Conservation (phyloP, 64 coral and sea anemone genomes). For the Pachyseris speciosa region DNA sequence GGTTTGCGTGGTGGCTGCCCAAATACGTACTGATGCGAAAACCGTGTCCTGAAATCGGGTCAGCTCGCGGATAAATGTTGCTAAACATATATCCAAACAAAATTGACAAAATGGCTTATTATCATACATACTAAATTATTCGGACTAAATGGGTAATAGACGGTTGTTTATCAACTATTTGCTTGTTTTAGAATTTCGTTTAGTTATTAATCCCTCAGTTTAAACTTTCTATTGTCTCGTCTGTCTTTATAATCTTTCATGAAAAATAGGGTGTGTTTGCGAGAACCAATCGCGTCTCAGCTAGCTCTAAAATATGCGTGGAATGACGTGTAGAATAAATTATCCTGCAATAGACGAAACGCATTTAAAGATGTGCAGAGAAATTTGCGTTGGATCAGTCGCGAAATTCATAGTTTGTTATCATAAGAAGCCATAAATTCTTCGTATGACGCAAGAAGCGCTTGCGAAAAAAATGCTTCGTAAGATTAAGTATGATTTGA, state of each 20-base stretch:
- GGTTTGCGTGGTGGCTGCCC: too few species aligned
- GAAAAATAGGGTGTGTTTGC: slow-evolving; percentile 22
- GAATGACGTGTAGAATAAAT: slow-evolving; percentile 88
- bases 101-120: background rate
- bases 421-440: background rate
- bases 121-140: background rate
- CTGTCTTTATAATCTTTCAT: background rate
- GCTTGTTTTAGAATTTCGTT: background rate
- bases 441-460: slow-evolving; percentile 1
- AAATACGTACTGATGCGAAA: too few species aligned
- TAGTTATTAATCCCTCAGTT: background rate
- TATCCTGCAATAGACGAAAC: slow-evolving; percentile 74
- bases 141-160: background rate
- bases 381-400: slow-evolving; percentile 69
- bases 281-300: slow-evolving; percentile 52
- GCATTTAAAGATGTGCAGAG: slow-evolving; percentile 40
- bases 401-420: background rate
- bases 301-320: slow-evolving; percentile 70
- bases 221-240: background rate
- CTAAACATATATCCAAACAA: background rate
- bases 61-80: background rate
- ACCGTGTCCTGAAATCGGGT: too few species aligned
- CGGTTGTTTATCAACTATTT: background rate
- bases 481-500: slow-evolving; percentile 66
- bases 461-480: background rate